A percentile compares a stretch with the other conserved stretches of the same genome.
phyloP scores from a whole-genome alignment of 2,113 vertebrate species.

The Peromyscus leucopus region DNA sequence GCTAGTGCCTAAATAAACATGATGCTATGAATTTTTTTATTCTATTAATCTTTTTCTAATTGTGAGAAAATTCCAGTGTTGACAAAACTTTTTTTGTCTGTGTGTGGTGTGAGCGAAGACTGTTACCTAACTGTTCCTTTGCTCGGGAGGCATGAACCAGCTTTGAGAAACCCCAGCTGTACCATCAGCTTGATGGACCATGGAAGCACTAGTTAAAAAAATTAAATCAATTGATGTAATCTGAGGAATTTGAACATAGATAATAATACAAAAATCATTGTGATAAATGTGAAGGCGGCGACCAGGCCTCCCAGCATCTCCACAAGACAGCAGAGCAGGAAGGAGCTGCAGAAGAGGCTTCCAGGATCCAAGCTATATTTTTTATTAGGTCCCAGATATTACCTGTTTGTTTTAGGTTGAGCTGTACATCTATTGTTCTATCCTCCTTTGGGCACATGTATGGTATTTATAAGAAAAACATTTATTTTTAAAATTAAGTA shows the following conservation, averaged over 20 bases:
- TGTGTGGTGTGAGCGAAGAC: neutral
- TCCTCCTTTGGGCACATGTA: neutral
- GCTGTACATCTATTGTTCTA: neutral
- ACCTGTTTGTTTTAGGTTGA: neutral
- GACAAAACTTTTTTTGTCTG: neutral
- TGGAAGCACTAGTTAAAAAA: neutral
- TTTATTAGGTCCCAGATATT: neutral
- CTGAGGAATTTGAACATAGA: neutral
- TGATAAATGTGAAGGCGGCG: neutral
- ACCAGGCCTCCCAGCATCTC: neutral
- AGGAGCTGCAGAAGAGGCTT: neutral
- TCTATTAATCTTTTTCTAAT: slow-evolving; percentile 46
- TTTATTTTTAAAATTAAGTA: neutral
- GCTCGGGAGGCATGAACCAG: neutral
- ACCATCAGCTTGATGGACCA: neutral
- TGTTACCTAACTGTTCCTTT: neutral
- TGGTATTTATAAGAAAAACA: neutral
- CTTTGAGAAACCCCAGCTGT: neutral
- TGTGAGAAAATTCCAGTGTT: slow-evolving; percentile 21
- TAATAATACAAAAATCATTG: neutral
- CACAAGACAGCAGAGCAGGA: neutral
- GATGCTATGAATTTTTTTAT: slow-evolving; percentile 80
- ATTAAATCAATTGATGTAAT: slow-evolving; percentile 11
- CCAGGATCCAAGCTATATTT: neutral
- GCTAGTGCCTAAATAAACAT: slow-evolving; percentile 88